Conservation (phyloP, 1,140 invertebrate species). For the Sitophilus oryzae region DNA sequence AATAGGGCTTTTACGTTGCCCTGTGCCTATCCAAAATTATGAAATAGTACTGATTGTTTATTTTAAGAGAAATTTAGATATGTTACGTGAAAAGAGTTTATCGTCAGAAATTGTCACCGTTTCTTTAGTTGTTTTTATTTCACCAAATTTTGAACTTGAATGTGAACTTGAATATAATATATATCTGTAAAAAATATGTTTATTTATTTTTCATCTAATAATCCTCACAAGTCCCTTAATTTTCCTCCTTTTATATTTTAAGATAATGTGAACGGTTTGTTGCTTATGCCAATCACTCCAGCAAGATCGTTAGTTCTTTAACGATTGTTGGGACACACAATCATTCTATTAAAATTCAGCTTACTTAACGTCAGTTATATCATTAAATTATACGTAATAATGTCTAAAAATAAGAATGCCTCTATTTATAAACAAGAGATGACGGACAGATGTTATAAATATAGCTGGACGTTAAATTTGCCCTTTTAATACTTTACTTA, state of each 20-base stretch:
- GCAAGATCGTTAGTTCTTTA: not conserved
- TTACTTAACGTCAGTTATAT: not conserved
- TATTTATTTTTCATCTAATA: not conserved
- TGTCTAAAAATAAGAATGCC: not conserved
- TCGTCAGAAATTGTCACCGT: not conserved
- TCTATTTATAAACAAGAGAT: not conserved
- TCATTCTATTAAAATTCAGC: conserved; percentile 2
- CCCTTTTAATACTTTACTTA: no score
- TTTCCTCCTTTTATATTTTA: no score
- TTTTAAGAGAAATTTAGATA: not conserved
- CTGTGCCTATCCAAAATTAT: no score
- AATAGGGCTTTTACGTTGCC: no score
- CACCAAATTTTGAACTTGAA: conserved; percentile 4
- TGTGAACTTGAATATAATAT: conserved; percentile 3
- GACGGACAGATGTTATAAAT: not conserved
- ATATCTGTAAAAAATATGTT: not conserved
- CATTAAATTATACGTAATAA: not conserved
- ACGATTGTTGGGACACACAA: not conserved
- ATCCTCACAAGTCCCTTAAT: no score
- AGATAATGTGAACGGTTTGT: not conserved
- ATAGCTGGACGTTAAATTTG: not conserved
- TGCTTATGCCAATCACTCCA: not conserved
- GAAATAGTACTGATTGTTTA: no score
- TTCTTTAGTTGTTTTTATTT: no score
- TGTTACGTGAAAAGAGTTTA: not conserved